These are phyloP conservation scores for Fulica atra DNA, from an alignment of 2,113 vertebrate genomes.

Conservation along the genomic window DNA sequence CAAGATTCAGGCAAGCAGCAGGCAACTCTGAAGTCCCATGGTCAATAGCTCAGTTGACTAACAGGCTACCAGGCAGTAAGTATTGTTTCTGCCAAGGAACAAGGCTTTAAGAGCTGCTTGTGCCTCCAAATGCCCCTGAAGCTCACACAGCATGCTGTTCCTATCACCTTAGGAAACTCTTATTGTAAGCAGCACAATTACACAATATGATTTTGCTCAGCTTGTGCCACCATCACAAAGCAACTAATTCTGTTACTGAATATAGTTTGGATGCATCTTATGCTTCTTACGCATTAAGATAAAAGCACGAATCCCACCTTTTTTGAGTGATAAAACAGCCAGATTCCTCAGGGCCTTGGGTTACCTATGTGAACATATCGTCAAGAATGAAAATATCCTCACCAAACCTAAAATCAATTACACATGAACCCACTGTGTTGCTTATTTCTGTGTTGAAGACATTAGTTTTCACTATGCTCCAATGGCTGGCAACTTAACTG, in stretches of 20 bases:
- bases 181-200: background rate
- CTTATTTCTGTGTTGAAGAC: background rate
- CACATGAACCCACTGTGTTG: fast-evolving
- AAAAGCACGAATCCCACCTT: background rate
- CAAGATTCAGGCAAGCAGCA: background rate
- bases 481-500: background rate
- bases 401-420: background rate
- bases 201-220: background rate
- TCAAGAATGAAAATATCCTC: background rate
- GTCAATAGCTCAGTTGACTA: background rate
- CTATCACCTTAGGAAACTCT: background rate
- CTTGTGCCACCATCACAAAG: background rate
- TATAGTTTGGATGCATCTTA: background rate
- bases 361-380: background rate
- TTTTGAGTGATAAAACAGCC: background rate
- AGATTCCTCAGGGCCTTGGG: no score
- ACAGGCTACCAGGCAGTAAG: background rate
- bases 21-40: background rate
- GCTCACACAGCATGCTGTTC: background rate
- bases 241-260: background rate
- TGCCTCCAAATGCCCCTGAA: background rate
- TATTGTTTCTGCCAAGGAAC: background rate
- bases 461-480: background rate
- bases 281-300: background rate
- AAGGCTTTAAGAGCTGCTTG: background rate